Base-by-base conservation (phyloP, 2,888 invertebrate species). In the Pilophorus perplexus region DNA sequence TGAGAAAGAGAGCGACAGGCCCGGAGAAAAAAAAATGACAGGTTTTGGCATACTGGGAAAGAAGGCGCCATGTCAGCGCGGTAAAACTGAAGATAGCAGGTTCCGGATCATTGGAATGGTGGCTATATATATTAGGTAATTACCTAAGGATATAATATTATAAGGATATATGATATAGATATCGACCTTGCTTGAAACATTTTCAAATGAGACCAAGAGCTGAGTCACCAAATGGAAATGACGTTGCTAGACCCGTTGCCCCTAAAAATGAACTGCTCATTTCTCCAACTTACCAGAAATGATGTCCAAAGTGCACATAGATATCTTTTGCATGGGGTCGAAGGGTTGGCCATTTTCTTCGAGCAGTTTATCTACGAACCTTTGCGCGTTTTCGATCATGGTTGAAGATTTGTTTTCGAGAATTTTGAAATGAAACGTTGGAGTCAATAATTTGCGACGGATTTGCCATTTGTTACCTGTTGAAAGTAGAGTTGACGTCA, bases 221-320 rank as follows among this genome's bases (percentile, higher is more conserved):
- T n/a, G n/a, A n/a, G n/a, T n/a, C n/a, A n/a, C n/a, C n/a, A n/a
- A n/a, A n/a, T n/a, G n/a, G n/a, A n/a, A n/a, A n/a, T n/a, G n/a
- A n/a, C n/a, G n/a, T n/a, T n/a, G 33, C 33, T 33, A 6, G 33
- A 6, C 33, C 6, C 33, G 33, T 8, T 8, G 6, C 6, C 33
- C 33, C 12, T 10, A 33, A 33, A 33, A 42, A 6, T 14, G 12
- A 5, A 42, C 14, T 5, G 8, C 16, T 10, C n/a, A 42, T 6
- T 42, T 14, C 8, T 5, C 42, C n/a, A 33, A 48, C 4, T 62
- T 38, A 71, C 71, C 71, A 42, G 69, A 70, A 18, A 71, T 70
- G 40, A 71, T 50, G 28, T 71, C 71, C 27, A 71, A 50, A 3
- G 71, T 66, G 66, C 67, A 71, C 8, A 48, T 27, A 2, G 68